These are phyloP conservation scores for Hippocampus mohnikei DNA, from an alignment of 2,113 vertebrate genomes.

Conservation along the genomic window DNA sequence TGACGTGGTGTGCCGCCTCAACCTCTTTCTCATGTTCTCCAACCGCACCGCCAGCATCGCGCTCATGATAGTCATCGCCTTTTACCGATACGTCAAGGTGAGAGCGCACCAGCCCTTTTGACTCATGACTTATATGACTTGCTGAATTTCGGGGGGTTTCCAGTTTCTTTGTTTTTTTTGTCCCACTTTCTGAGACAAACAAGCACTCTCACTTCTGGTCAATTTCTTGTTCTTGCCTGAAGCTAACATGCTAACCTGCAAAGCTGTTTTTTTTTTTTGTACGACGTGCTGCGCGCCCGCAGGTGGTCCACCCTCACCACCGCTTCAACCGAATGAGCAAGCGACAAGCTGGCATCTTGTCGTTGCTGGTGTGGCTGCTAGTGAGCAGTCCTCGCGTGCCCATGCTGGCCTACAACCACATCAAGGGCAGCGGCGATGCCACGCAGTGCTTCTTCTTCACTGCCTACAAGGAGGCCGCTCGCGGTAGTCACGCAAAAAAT, in stretches of 20 bases:
- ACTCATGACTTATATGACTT: too few species aligned
- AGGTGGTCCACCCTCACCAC: constrained; percentile 71
- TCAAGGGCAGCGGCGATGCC: constrained; percentile 11
- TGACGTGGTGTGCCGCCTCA: constrained; percentile 55
- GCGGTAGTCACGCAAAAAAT: background rate
- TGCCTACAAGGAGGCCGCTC: constrained; percentile 36
- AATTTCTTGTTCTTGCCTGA: too few species aligned
- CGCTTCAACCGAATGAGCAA: constrained; percentile 54
- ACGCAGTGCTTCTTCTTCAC: constrained; percentile 70
- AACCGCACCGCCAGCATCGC: constrained; percentile 71
- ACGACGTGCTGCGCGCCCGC: background rate
- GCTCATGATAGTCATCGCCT: constrained; percentile 67
- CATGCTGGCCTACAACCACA: constrained; percentile 55
- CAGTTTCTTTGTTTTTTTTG: too few species aligned
- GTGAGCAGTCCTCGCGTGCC: constrained; percentile 62
- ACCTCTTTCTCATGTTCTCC: constrained; percentile 71
- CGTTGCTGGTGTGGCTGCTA: constrained; percentile 51
- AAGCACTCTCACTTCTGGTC: too few species aligned
- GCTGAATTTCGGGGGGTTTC: too few species aligned
- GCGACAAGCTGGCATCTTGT: constrained; percentile 33
- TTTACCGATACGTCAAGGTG: constrained; percentile 76
- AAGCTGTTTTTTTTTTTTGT: background rate
- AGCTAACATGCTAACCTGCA: background rate
- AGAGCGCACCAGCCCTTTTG: background rate
- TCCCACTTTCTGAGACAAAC: too few species aligned